Evolutionary conservation across 2,113 vertebrate genomes (phyloP), one percentile per base, ranked within the genome.

Genomic region (Eptesicus fuscus): DNA sequence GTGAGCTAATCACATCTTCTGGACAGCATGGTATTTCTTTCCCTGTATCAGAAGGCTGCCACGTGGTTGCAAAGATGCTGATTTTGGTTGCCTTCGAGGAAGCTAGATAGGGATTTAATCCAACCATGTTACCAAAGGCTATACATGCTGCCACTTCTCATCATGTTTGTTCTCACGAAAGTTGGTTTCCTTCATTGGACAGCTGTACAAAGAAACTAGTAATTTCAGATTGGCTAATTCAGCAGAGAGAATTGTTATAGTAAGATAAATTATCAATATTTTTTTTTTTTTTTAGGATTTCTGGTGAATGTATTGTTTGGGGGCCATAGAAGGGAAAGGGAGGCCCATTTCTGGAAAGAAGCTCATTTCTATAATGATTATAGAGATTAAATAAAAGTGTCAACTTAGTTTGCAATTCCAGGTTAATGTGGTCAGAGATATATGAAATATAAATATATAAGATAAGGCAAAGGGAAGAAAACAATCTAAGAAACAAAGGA

Each of bases 241-340:
- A 71, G 9, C 7, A 70, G 4, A 40, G 16, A 74, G 30, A 3
- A 88, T 18, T 47, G 4, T 30, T 25, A 59, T 13, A 51, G 18
- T 0, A 59, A 80, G 7, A 42, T 20, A 78, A 35, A 5, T 44
- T 78, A 7, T 83, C 40, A 35, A 51, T 16, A 6, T 32, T 9
- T 28, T 86, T 77, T 5, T n/a, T 59, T 9, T 32, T 86, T 82
- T 4, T 40, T 51, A 30, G 47, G 89, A 69, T 73, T 70, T 47
- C 2, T 61, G 9, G 9, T 67, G 32, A 56, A n/a, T 69, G 1
- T 77, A 40, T 49, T 28, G 6, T 0, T 59, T 84, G 80, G 7
- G 7, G 17, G 56, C 1, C 2, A 61, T 1, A 22, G 8, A 91
- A 9, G 1, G 5, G 4, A 22, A 32, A 56, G 1, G 74, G 17